Evolutionary conservation across 1,140 invertebrate species (phyloP), one percentile per base, ranked within the genome.

Genomic region (Anastrepha obliqua): DNA sequence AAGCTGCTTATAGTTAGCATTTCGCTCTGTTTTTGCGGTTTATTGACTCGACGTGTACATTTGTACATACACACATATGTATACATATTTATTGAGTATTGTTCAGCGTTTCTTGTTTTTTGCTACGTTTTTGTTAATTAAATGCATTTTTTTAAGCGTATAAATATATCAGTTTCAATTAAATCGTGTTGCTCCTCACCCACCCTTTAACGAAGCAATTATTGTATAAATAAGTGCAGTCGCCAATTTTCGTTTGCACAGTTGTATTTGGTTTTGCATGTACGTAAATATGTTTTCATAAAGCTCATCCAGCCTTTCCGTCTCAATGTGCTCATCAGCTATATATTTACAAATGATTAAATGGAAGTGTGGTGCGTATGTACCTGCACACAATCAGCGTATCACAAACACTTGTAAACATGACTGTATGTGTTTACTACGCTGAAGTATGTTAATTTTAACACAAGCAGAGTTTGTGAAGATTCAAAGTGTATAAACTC

Each of bases 321-420:
- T 44, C 67, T 70, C 67, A 65, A 65, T 65, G 3, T 65, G 20
- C 51, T 8, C 9, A 65, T 65, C 64, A 70, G 39, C 13, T 44
- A 70, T 39, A 44, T 42, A 70, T 70, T 70, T 70, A 70, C 67
- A 7, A 70, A 70, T 47, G 29, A 44, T 15, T 70, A 70, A 20
- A 44, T 70, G 13, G 3, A 44, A 13, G 39, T 70, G 15, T 70
- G 15, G 6, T 55, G 51, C 51, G 51, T 8, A 55, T 11, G 11
- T 55, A 11, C 11, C 51, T 55, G 51, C 51, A 0, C 2, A 11
- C 29, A 29, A 29, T 29, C 29, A 29, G 29, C 29, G 29, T 29
- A 29, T 29, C 29, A 29, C 29, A 29, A 29, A 29, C 29, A 29
- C 29, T 29, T 29, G 29, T 29, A 29, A 29, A 29, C 29, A 29